Conservation (phyloP, 2,113 vertebrate species). For the Heterocephalus glaber region DNA sequence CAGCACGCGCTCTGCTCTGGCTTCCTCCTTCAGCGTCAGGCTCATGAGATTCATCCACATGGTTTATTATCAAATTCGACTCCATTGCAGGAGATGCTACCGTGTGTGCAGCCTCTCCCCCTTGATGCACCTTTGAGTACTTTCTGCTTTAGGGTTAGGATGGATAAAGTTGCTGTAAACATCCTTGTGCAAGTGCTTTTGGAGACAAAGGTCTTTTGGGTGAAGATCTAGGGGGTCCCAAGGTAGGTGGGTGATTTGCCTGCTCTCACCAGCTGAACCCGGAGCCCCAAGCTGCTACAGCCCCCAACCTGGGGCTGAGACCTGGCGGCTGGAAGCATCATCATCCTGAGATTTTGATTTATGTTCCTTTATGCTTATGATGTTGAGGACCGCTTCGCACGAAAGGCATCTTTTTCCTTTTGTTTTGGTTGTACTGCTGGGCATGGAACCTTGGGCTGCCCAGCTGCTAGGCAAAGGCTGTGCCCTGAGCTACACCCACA, state of each 20-base stretch:
- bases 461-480: neutral
- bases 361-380: accelerated
- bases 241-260: accelerated
- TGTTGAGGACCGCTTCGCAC: accelerated
- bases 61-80: neutral
- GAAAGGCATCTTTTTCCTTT: neutral
- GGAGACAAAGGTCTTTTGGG: neutral
- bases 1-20: neutral
- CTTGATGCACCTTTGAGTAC: accelerated
- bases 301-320: accelerated
- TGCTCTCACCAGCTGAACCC: accelerated
- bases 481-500: neutral
- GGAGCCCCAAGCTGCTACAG: accelerated
- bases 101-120: neutral
- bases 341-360: accelerated
- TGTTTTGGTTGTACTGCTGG: neutral
- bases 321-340: accelerated
- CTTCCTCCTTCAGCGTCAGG: neutral
- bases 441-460: neutral
- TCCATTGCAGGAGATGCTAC: neutral
- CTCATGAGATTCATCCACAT: neutral
- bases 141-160: accelerated
- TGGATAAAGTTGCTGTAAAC: accelerated
- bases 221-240: accelerated
- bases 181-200: too few relatives aligned